Evolutionary conservation across 2,797 vertebrate genomes (phyloP).

Genomic region (Rhinoraja longicauda): DNA sequence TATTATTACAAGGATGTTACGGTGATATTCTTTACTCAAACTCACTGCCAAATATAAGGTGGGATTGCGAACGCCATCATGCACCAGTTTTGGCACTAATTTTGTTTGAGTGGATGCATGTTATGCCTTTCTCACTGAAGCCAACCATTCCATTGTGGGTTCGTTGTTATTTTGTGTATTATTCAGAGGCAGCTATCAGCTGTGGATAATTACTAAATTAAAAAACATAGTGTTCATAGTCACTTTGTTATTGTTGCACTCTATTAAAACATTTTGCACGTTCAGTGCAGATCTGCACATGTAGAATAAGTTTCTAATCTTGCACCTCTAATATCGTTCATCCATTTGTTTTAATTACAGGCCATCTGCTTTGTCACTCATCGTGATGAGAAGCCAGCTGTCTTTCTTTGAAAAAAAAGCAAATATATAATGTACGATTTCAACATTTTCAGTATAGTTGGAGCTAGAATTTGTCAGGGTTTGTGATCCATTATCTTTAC

Average conservation of each 20-base stretch:
- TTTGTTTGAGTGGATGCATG: neutral
- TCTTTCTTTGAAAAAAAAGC: slow-evolving; percentile 9
- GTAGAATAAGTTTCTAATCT: slow-evolving; percentile 24
- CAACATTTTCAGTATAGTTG: neutral
- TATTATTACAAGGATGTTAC: neutral
- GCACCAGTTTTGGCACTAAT: neutral
- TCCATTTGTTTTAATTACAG: slow-evolving; percentile 30
- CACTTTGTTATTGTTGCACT: neutral
- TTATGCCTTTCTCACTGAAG: neutral
- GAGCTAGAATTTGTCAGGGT: neutral
- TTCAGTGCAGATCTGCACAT: slow-evolving; percentile 8
- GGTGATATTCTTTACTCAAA: neutral
- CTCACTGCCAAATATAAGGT: neutral
- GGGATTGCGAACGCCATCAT: neutral
- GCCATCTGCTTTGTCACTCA: slow-evolving; percentile 23
- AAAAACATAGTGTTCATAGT: slow-evolving; percentile 3
- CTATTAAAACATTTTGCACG: neutral
- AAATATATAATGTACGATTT: slow-evolving; percentile 19
- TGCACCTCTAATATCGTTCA: neutral
- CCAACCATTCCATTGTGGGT: neutral
- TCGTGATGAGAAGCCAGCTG: neutral
- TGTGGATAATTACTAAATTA: neutral
- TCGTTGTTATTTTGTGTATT: neutral
- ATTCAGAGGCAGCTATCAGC: neutral
- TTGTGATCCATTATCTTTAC: neutral